Conservation (phyloP, 2,888 invertebrate genomes). For the Synergus umbraculus region DNA sequence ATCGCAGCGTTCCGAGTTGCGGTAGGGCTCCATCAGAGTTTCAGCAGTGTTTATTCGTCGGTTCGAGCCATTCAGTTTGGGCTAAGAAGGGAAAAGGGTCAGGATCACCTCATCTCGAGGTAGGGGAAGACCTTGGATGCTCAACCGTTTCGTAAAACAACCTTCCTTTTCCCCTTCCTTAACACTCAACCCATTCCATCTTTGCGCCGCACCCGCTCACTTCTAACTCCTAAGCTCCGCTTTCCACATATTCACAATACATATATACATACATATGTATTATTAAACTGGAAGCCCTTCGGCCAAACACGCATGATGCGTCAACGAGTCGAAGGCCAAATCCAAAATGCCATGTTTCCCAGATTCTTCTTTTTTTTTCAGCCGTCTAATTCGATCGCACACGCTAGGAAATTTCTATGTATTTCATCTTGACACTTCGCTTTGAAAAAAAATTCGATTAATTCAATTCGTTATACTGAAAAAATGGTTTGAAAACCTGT, state of each 20-base stretch:
- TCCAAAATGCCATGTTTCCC: conserved; percentile 49
- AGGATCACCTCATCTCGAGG: conserved; percentile 45
- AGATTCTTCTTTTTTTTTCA: neutral
- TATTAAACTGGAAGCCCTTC: conserved; percentile 44
- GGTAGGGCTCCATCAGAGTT: conserved; percentile 37
- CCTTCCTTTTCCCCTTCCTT: conserved; percentile 68
- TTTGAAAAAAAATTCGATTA: neutral
- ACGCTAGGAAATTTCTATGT: conserved; percentile 1
- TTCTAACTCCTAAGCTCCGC: conserved; percentile 35
- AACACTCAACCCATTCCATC: conserved; percentile 65
- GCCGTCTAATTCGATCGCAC: conserved; percentile 2
- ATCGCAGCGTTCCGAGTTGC: conserved; percentile 21
- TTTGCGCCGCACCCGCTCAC: conserved; percentile 9
- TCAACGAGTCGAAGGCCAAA: conserved; percentile 52
- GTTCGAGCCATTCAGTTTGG: conserved; percentile 44
- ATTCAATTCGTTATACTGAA: neutral
- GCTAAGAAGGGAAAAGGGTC: conserved; percentile 53
- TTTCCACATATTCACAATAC: conserved; percentile 43
- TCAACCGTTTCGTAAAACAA: conserved; percentile 70
- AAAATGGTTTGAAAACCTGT: no score
- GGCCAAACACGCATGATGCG: conserved; percentile 41
- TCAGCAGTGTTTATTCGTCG: conserved; percentile 12
- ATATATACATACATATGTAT: neutral
- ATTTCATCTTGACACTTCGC: conserved; percentile 44
- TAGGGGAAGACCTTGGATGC: conserved; percentile 63